Evolutionary conservation across 2,888 invertebrate species (phyloP).

Genomic region (Harpalus rufipes): DNA sequence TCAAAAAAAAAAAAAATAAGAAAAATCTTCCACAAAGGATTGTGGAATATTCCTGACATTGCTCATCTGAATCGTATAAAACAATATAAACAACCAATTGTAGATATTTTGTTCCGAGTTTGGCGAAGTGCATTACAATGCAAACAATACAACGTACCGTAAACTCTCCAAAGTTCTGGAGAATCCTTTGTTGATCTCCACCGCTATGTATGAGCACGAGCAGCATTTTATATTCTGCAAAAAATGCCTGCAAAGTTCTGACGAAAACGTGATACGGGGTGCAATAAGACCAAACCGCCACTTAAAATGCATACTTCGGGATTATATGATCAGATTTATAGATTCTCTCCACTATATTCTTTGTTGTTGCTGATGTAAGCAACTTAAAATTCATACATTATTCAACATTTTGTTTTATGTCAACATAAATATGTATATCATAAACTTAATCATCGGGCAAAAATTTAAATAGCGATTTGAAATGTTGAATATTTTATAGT

Average conservation of each 20-base stretch:
- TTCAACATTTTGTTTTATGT: slow-evolving; percentile 2
- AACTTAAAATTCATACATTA: slow-evolving; percentile 15
- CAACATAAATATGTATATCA: background rate
- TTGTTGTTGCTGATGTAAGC: slow-evolving; percentile 11
- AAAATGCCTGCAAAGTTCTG: slow-evolving; percentile 15
- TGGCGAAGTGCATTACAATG: slow-evolving; percentile 27
- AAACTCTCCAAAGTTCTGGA: slow-evolving; percentile 23
- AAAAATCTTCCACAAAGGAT: too few relatives aligned
- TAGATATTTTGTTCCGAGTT: slow-evolving; percentile 23
- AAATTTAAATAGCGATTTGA: background rate
- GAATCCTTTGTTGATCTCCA: slow-evolving; percentile 27
- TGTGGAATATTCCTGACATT: too few relatives aligned
- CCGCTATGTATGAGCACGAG: slow-evolving; percentile 11
- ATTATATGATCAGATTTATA: slow-evolving; percentile 22
- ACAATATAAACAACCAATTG: slow-evolving; percentile 43
- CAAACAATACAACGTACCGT: slow-evolving; percentile 40
- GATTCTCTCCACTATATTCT: background rate
- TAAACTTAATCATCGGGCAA: background rate
- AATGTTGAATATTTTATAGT: background rate
- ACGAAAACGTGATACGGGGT: slow-evolving; percentile 21
- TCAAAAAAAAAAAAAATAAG: too few relatives aligned
- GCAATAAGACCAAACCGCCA: slow-evolving; percentile 19
- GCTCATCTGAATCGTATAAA: background rate
- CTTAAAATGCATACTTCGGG: slow-evolving; percentile 23
- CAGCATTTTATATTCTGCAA: slow-evolving; percentile 11